Evolutionary conservation across 2,888 invertebrate genomes (phyloP), one percentile per base, ranked within the genome.

Genomic region (Rugalucina vietnamica): DNA sequence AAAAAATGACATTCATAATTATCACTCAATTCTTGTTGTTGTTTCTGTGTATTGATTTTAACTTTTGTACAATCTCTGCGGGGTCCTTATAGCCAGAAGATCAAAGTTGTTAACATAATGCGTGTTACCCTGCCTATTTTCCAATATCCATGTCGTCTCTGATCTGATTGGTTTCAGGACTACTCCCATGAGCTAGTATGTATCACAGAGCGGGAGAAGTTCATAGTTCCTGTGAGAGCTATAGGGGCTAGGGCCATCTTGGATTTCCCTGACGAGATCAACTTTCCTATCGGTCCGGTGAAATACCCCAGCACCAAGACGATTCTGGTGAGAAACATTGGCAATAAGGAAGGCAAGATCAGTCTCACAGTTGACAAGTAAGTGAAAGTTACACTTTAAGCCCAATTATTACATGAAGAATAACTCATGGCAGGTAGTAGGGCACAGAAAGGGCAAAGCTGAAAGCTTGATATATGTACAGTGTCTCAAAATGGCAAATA

Each of bases 261-360:
- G 5, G 96, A 96, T 91, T 96, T 96, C 85, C 96, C 96, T 0
- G 96, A 97, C 94, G 91, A 94, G 24, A 95, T 97, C 34, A 93
- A 94, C 54, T 92, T 96, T 84, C 95, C 96, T 14, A 92, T 94
- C 27, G 95, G 96, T n/a, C 95, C 96, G 0, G 96, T 96, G 0
- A 96, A 96, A 91, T 95, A 96, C 70, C 74, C 94, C 8, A 95
- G 95, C 3, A 94, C 95, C 60, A 95, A 95, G 88, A 95, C 95
- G 1, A 91, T 96, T 57, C 93, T 96, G 2, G 94, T 96, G 27
- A 95, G 96, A 85, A 97, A 97, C 91, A 94, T 96, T 70, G 96
- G 96, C 0, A 93, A 95, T 77, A 94, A 93, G 21, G 92, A 95
- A 27, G 96, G 96, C 1, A 94, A 95, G 71, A 96, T 96, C 89